Base-by-base conservation (phyloP, 2,888 invertebrate genomes). In the Macrophya annulata region DNA sequence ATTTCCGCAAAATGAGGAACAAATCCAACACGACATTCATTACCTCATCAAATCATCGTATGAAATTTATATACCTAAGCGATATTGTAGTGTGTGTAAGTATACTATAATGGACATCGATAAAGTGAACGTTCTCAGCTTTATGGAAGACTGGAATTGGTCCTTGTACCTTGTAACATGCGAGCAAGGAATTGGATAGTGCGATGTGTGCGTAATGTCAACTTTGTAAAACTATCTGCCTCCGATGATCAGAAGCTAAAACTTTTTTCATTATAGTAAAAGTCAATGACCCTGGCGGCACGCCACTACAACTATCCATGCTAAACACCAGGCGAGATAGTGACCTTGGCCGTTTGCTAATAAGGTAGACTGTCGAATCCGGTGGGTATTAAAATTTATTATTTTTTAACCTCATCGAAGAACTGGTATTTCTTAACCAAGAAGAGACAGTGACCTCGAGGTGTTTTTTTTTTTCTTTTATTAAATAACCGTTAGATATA, bases 251-350 rank as follows among this genome's bases (percentile, higher is more conserved):
- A 31, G 17, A 62, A 45, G 81, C 59, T 43, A 62, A 51, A 43
- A 62, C 25, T 81, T 43, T 59, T 62, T 43, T 6, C 62, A 43
- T 15, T 17, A 1, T 48, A 51, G 17, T 31, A 51, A 17, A 62
- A 81, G 81, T 81, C 81, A 59, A 81, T 40, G 81, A 81, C 81
- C 62, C 81, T 81, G 81, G 62, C 59, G 62, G 81, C 81, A 62
- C 62, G 81, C 81, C 81, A 62, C 81, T 51, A 81, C 40, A 43
- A 62, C 40, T 31, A 40, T 55, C 51, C 55, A 37, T 77, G 40
- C 77, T 15, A 55, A 77, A 51, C 4, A 77, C 51, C 25, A 74
- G 74, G 37, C 77, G 55, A 55, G 81, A 43, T 43, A 40, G 62
- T 62, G 43, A 81, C 81, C 81, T 81, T 62, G 81, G 40, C 81